Percentiles rank a stretch among this genome's conserved stretches.
phyloP scores from a whole-genome alignment of 2,797 vertebrate species.

The Falco rusticolus region DNA sequence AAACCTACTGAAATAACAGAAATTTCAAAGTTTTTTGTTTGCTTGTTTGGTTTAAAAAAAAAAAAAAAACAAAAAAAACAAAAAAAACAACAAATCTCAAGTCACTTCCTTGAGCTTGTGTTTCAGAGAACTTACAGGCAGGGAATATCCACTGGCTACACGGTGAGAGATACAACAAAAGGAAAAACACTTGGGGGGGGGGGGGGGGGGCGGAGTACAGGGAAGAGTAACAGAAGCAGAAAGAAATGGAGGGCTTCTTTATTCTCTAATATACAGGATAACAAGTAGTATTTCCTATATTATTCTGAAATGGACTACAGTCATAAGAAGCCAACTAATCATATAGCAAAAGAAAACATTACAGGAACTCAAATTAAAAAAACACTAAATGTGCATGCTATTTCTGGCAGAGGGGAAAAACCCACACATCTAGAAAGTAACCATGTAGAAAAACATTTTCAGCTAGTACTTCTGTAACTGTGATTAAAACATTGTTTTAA shows the following conservation, averaged over 20 bases:
- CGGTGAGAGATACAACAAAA: background rate
- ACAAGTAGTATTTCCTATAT: background rate
- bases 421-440: background rate
- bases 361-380: background rate
- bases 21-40: background rate
- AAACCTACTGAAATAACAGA: background rate
- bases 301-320: background rate
- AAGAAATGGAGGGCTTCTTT: background rate
- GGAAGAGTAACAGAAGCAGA: background rate
- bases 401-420: conserved; percentile 14
- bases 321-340: background rate
- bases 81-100: background rate
- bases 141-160: background rate
- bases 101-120: background rate
- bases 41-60: background rate
- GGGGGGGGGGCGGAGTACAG: no score
- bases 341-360: conserved; percentile 1
- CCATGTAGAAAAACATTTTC: background rate
- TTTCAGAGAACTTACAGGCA: background rate
- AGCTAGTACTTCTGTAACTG: background rate
- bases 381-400: background rate
- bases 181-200: background rate
- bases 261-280: background rate
- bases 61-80: no score
- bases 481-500: background rate